Base-by-base conservation (phyloP, 1,140 invertebrate species). In the Pinna nobilis region DNA sequence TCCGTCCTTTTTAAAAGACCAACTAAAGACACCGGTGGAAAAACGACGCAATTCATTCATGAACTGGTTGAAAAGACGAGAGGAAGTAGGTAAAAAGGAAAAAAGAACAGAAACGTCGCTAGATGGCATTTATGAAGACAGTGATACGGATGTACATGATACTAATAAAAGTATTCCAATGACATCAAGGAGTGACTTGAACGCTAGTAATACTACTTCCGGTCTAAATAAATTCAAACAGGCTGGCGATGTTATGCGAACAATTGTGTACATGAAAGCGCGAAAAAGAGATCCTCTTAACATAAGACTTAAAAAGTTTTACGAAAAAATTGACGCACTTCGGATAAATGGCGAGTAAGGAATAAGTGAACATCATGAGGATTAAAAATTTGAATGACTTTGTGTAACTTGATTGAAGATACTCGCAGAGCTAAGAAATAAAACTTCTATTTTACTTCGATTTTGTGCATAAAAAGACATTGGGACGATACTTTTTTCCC, bases 11-110 rank as follows among this genome's bases (percentile, higher is more conserved):
- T 15, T 32, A 50, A 47, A 51, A 23, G 63, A 33, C 18, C 32
- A 15, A 15, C 50, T 20, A 28, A 51, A 7, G n/a, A 23, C 44
- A 51, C 11, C 33, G 20, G 30, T 32, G 15, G 63, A 66, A 13
- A 44, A 32, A 28, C 30, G 63, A 35, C 30, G 63, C 18, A 28
- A 50, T 15, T 66, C 63, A 11, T 66, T 66, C 47, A 35, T 66
- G 23, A 50, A 47, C 15, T 66, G 63, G 49, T 25, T 63, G n/a
- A n/a, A 47, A 20, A 44, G 37, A 63, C 25, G 30, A 37, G 2
- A 25, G 41, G n/a, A 28, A 63, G 41, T 41, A 20, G 30, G 30
- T 35, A 37, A 60, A 33, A n/a, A 3, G 33, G 35, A 35, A 18
- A 6, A 39, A 60, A 35, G 25, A 37, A n/a, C 5, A 37, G 35